These are phyloP conservation scores for Drosophila cardini DNA, from an alignment of 1,140 invertebrate genomes.

Conservation along the genomic window DNA sequence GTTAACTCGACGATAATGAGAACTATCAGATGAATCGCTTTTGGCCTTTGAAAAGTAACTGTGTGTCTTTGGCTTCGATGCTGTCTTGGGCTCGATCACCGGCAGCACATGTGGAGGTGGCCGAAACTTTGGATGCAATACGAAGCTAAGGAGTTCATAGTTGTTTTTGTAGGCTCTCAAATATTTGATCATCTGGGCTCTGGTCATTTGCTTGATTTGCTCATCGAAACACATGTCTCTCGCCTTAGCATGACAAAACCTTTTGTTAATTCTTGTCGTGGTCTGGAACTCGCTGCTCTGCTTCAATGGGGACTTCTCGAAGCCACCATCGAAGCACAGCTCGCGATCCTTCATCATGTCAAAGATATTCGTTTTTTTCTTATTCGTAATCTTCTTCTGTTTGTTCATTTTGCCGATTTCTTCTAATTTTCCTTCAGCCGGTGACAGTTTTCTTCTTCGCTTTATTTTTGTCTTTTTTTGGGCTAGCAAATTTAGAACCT, in stretches of 20 bases:
- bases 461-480: not conserved
- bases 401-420: not conserved
- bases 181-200: not conserved
- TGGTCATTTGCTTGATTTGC: not conserved
- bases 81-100: not conserved
- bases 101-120: not conserved
- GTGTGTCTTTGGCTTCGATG: not conserved
- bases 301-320: not conserved
- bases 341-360: conserved; percentile 1
- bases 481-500: conserved; percentile 12
- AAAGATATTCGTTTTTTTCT: not conserved
- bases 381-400: not conserved
- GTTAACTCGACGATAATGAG: not conserved
- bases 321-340: conserved; percentile 5
- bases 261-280: not conserved
- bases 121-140: conserved; percentile 5
- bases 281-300: not conserved
- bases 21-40: not conserved
- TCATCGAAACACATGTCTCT: not conserved
- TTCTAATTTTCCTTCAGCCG: not conserved
- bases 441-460: not conserved
- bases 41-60: not conserved
- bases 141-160: not conserved
- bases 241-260: not conserved
- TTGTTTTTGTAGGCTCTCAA: conserved; percentile 6